Evolutionary conservation across 2,113 vertebrate genomes (phyloP).

Genomic region (Dicaeum eximium): DNA sequence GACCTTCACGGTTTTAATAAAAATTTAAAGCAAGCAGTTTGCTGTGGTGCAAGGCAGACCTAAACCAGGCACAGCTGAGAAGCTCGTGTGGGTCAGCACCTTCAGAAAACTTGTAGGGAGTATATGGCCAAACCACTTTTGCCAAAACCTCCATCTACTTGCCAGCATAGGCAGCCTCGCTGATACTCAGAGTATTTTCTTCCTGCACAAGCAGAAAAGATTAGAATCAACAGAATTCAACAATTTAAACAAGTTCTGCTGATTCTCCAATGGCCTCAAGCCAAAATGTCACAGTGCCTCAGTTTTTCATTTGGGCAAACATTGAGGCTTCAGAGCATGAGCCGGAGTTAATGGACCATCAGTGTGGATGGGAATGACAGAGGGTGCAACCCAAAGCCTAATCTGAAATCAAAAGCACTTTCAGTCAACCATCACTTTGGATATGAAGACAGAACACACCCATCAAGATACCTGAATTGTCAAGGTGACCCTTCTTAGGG

Average conservation of each 20-base stretch:
- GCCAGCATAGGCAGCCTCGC: background rate
- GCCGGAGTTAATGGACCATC: background rate
- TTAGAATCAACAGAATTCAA: conserved; percentile 19
- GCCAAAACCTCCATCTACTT: background rate
- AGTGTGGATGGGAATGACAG: background rate
- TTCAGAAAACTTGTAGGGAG: background rate
- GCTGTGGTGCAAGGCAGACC: background rate
- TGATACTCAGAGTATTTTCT: background rate
- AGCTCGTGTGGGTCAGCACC: background rate
- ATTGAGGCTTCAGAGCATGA: background rate
- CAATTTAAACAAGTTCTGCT: conserved; percentile 7
- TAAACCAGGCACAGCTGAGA: background rate
- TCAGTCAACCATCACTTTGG: background rate
- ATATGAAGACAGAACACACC: background rate
- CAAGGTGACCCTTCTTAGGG: background rate
- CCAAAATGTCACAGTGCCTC: conserved; percentile 30
- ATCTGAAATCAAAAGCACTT: background rate
- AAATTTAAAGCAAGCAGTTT: background rate
- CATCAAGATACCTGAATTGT: background rate
- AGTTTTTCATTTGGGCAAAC: background rate
- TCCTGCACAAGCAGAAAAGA: background rate
- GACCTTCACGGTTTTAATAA: background rate
- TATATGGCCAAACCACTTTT: background rate
- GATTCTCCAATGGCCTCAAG: background rate
- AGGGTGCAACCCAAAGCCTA: background rate